Conservation (phyloP, 2,113 vertebrate genomes). For the Ceratotherium simum region DNA sequence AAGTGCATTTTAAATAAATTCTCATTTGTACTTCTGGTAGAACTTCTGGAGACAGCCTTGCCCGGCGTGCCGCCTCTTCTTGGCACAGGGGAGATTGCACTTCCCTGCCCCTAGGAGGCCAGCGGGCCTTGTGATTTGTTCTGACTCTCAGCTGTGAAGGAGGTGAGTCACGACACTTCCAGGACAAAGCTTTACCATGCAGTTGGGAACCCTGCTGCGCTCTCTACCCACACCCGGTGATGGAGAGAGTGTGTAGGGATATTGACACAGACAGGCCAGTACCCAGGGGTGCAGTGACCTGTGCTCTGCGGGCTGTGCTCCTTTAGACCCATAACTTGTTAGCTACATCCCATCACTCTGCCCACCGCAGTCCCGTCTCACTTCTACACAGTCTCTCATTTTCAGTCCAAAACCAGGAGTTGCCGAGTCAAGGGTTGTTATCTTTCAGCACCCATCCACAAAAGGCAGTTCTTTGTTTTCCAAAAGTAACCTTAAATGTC, state of each 20-base stretch:
- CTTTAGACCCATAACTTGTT: background rate
- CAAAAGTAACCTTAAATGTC: background rate
- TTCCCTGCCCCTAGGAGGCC: background rate
- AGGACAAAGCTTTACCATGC: background rate
- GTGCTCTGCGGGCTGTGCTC: background rate
- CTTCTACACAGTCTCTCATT: background rate
- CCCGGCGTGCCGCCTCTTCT: background rate
- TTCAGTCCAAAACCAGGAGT: background rate
- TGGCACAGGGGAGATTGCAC: background rate
- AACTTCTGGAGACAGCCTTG: background rate
- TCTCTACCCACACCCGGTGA: background rate
- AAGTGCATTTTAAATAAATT: background rate
- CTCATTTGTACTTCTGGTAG: background rate
- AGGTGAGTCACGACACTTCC: background rate
- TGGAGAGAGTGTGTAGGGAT: too few relatives aligned
- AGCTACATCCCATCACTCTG: background rate
- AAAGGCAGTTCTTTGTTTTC: background rate
- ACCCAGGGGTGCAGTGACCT: background rate
- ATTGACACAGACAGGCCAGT: background rate
- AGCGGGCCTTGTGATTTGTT: background rate
- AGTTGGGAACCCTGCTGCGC: background rate
- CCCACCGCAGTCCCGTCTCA: background rate
- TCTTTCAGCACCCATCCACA: background rate
- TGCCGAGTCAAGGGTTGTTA: background rate
- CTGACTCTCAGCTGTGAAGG: background rate